Evolutionary conservation across 1,140 invertebrate genomes (phyloP).

Genomic region (Lerema accius): DNA sequence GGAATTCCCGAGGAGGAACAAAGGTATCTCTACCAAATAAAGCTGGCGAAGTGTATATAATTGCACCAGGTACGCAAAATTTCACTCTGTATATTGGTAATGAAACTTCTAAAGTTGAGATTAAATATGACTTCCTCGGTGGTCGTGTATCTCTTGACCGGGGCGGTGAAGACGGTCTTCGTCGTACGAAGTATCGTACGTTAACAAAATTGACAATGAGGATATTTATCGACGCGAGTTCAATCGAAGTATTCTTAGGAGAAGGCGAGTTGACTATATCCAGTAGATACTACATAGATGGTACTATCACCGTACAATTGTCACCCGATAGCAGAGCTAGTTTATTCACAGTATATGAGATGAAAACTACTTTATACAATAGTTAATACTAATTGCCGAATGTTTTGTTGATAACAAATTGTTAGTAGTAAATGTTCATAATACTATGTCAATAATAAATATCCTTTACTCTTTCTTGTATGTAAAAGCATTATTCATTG

Average conservation of each 20-base stretch:
- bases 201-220: conserved; percentile 43
- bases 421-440: too few relatives aligned
- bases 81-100: conserved; percentile 51
- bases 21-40: conserved; percentile 47
- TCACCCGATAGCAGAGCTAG: conserved; percentile 36
- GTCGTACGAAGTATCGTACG: conserved; percentile 57
- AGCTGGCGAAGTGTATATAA: conserved; percentile 49
- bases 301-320: conserved; percentile 46
- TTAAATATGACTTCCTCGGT: conserved; percentile 46
- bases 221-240: conserved; percentile 68
- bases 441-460: too few relatives aligned
- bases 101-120: conserved; percentile 39
- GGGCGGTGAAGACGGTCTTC: conserved; percentile 57
- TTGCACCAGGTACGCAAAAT: conserved; percentile 33
- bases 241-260: conserved; percentile 73
- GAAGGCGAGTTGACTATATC: conserved; percentile 69
- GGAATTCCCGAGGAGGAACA: conserved; percentile 34
- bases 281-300: conserved; percentile 61
- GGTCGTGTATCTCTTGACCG: conserved; percentile 51
- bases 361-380: conserved; percentile 48
- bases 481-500: too few relatives aligned
- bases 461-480: too few relatives aligned
- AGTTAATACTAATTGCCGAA: not conserved
- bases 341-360: conserved; percentile 42
- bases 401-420: too few relatives aligned